Conservation (phyloP, 2,113 vertebrate species). For the Dasyprocta punctata region DNA sequence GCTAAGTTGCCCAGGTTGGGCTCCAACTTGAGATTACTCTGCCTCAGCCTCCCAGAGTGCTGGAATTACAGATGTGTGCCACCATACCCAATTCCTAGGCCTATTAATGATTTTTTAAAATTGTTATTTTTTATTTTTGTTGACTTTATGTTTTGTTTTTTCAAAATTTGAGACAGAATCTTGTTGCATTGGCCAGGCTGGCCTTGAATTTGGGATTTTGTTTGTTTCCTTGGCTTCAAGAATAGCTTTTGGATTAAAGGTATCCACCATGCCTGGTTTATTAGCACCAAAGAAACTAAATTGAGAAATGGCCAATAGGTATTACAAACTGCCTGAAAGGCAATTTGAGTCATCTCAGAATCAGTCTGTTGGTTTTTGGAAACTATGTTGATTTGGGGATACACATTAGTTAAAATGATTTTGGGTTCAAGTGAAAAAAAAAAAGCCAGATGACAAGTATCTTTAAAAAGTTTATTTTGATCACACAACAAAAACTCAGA, state of each 20-base stretch:
- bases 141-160: neutral
- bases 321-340: neutral
- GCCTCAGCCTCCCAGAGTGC: neutral
- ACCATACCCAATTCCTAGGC: neutral
- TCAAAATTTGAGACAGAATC: neutral
- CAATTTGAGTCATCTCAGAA: neutral
- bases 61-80: neutral
- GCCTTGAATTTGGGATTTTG: neutral
- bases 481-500: constrained; percentile 33
- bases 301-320: neutral
- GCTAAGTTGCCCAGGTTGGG: neutral
- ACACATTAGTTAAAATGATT: constrained; percentile 6
- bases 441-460: neutral
- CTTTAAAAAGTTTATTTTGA: constrained; percentile 3
- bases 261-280: neutral
- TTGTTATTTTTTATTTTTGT: neutral
- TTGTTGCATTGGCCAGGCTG: neutral
- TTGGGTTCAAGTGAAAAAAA: neutral
- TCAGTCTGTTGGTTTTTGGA: neutral
- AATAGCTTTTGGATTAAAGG: neutral
- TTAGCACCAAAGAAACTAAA: neutral
- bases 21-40: neutral
- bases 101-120: neutral
- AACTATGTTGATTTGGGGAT: neutral
- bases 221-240: neutral